Base-by-base conservation (phyloP, 2,888 invertebrate species). In the Endotricha flammealis region DNA sequence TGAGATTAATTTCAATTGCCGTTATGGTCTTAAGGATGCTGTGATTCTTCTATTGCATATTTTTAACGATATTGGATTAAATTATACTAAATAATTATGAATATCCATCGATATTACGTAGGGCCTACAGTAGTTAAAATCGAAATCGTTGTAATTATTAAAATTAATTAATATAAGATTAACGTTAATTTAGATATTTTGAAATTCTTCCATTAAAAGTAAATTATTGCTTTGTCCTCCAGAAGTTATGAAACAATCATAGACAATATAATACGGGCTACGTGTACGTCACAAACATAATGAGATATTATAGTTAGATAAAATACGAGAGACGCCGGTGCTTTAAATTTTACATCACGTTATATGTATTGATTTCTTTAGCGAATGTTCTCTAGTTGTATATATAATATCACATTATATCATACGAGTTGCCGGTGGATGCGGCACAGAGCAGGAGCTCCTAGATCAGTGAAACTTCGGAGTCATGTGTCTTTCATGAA, bases 11-110 rank as follows among this genome's bases (percentile, higher is more conserved):
- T 85, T 82, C 77, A 76, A 79, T 78, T 75, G 75, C 80, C 79
- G 73, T 77, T 80, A 85, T 76, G 80, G 81, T 85, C 83, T 80
- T 85, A 82, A 85, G 77, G 69, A 85, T 82, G 85, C 85, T 85
- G 85, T 85, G 85, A 85, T 86, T 85, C 82, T 85, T 85, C 82
- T 85, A 86, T 85, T 86, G 86, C 85, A 72, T 85, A 83, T 78
- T 76, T 80, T 71, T 79, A 79, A 80, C 53, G 64, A 74, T 77
- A 75, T 68, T 69, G 59, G 58, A 71, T 61, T 66, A 65, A 64
- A 69, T 64, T 67, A 65, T 69, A 73, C 67, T 59, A 57, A 64
- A 64, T 72, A 65, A 67, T 63, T 61, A 68, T 42, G 69, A 63
- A 71, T 79, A 78, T 74, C 68, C 77, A 79, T 80, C 77, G 72